Evolutionary conservation across 2,888 invertebrate genomes (phyloP).

Genomic region (Alloscopus bannaensis): DNA sequence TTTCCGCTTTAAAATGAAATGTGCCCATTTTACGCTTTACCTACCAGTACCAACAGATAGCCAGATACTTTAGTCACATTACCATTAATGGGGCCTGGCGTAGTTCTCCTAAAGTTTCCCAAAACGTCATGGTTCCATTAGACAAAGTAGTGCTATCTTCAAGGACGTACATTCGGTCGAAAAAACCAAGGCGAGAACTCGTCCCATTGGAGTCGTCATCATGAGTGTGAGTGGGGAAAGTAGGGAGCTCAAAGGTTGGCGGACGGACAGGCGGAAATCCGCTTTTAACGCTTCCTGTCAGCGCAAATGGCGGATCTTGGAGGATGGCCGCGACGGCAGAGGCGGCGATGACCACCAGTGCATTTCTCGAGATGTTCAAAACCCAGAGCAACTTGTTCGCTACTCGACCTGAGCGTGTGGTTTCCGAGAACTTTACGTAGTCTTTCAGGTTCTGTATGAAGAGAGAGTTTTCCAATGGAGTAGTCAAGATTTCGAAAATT

Average conservation of each 20-base stretch:
- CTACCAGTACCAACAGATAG: no score
- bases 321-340: constrained; percentile 80
- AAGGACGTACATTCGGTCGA: not conserved
- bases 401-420: constrained; percentile 75
- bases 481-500: no score
- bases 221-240: not conserved
- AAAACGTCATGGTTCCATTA: constrained; percentile 39
- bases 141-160: not conserved
- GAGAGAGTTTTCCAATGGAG: no score
- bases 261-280: constrained; percentile 65
- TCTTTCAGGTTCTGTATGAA: constrained; percentile 81
- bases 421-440: constrained; percentile 75
- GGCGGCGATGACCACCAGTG: constrained; percentile 84
- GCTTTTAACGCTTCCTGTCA: constrained; percentile 68
- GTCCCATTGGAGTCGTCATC: not conserved
- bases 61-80: no score
- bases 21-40: no score
- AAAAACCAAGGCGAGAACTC: not conserved
- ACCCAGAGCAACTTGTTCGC: constrained; percentile 83
- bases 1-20: no score
- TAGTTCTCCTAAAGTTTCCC: constrained; percentile 75
- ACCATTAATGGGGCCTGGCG: constrained; percentile 90
- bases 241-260: constrained; percentile 49
- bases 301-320: constrained; percentile 74
- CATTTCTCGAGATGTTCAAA: constrained; percentile 86